phyloP scores from a whole-genome alignment of 1,140 invertebrate genomes.

The Bombus pascuorum region DNA sequence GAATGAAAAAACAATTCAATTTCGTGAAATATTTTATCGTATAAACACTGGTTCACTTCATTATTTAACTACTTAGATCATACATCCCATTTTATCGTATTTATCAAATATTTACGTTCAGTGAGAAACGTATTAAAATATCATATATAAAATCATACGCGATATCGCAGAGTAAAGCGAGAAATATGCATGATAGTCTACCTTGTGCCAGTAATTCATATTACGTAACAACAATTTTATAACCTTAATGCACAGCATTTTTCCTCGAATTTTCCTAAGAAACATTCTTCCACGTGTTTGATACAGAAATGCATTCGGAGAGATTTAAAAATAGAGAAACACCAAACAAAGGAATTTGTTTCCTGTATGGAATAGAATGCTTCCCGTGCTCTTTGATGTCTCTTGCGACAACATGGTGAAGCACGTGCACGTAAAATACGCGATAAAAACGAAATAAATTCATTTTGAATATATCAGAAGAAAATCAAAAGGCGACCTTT shows the following conservation, averaged over 20 bases:
- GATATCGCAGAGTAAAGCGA: neutral
- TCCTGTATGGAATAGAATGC: neutral
- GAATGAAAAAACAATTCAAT: neutral
- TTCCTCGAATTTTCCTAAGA: neutral
- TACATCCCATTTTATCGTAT: neutral
- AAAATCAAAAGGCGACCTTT: neutral
- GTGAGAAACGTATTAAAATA: neutral
- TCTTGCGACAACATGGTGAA: neutral
- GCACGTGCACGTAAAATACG: neutral
- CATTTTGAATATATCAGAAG: neutral
- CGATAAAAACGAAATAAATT: neutral
- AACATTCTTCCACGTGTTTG: neutral
- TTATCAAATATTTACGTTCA: neutral
- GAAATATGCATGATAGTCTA: neutral
- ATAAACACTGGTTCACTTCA: neutral
- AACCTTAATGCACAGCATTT: neutral
- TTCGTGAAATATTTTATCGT: neutral
- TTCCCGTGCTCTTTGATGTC: neutral
- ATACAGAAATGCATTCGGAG: neutral
- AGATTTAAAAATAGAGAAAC: neutral
- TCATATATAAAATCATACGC: neutral
- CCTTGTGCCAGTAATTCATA: neutral
- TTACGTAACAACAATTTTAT: neutral
- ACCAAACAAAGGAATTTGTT: neutral
- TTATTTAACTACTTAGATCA: neutral